Evolutionary conservation across 2,888 invertebrate genomes (phyloP), one percentile per base, ranked within the genome.

Genomic region (Antheraea yamamai): DNA sequence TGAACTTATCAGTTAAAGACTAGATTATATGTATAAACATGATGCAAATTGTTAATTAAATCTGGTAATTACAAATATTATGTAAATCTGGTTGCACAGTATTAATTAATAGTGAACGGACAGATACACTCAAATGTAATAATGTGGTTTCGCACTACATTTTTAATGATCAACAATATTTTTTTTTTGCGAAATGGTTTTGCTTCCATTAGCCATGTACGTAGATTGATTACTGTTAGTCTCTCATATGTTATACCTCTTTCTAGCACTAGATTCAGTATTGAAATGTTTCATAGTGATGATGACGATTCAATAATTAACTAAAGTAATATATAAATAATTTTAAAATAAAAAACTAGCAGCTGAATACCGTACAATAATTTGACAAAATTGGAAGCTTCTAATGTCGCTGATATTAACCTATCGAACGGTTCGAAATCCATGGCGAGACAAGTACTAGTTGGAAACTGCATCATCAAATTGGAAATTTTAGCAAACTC

Each of bases 11-110:
- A 52, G 52, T 18, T n/a, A 55, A 55, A 20, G n/a, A 47, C 12
- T 47, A 55, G 20, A 20, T 80, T 79, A 68, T 68, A 74, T 75
- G 75, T 76, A 47, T 74, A 72, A 77, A 78, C 39, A 58, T 76
- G 55, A 4, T 20, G 18, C 0, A 6, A 55, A 55, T 18, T 55
- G 1, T 6, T 55, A 18, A 2, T 16, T 4, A 18, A 18, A 55
- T 18, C 16, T 30, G 30, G 30, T 18, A 18, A 4, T 55, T 55
- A 18, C 55, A 0, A 7, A 55, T 55, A 20, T 55, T 20, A 6
- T 7, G 18, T 55, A 18, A 55, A 55, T 55, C 55, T 55, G 4
- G 6, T 20, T 55, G 1, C 7, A 55, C 18, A 55, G 0, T 18
- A 55, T 55, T 20, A 16, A n/a, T 55, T 6, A 55, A 20, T 20